A percentile compares a stretch with the other conserved stretches of the same genome.
Conservation (phyloP, 2,888 invertebrate species). For the Drosophila subquinaria region DNA sequence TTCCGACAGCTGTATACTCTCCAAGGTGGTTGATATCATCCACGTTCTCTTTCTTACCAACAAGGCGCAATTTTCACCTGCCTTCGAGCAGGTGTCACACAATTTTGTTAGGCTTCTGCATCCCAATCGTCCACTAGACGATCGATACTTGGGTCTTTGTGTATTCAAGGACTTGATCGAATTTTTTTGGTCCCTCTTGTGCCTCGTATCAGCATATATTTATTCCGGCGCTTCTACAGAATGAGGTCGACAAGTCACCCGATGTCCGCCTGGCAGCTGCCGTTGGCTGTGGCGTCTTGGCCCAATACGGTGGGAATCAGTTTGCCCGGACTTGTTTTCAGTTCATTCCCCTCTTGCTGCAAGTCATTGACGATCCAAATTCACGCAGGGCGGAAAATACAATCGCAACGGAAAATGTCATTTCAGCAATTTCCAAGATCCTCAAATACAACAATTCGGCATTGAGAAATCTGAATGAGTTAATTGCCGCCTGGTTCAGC, state of each 20-base stretch:
- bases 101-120: constrained; percentile 92
- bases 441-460: constrained; percentile 94
- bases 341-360: constrained; percentile 93
- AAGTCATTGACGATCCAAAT: constrained; percentile 93
- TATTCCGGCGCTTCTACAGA: constrained; percentile 92
- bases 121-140: constrained; percentile 95
- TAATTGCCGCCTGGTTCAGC: constrained; percentile 95
- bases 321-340: constrained; percentile 93
- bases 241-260: constrained; percentile 92
- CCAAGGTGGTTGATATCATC: constrained; percentile 96
- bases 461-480: constrained; percentile 92
- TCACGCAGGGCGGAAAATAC: constrained; percentile 93
- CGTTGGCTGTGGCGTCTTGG: constrained; percentile 98
- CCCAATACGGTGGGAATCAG: constrained; percentile 91
- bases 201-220: constrained; percentile 96
- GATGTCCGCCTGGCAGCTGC: constrained; percentile 98
- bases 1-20: constrained; percentile 96
- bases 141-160: constrained; percentile 99
- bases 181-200: constrained; percentile 93
- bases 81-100: constrained; percentile 95
- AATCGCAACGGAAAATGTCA: constrained; percentile 98
- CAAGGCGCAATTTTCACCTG: constrained; percentile 94
- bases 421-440: constrained; percentile 99
- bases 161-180: constrained; percentile 99
- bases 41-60: constrained; percentile 96